Base-by-base conservation (phyloP, 2,113 vertebrate species). In the Tetraodon nigroviridis region DNA sequence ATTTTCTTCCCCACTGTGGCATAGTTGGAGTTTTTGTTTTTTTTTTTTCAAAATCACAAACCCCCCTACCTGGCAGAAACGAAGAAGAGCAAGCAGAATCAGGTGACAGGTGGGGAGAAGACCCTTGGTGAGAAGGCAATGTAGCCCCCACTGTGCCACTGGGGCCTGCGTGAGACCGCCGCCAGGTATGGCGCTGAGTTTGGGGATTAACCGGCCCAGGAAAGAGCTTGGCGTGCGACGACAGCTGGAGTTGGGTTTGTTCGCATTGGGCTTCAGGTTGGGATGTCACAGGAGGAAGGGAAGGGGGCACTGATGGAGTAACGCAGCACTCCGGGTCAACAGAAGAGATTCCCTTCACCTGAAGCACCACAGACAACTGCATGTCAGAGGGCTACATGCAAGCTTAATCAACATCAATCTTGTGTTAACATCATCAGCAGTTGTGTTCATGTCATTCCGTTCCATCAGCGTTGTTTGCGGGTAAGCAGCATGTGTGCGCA, bases 301-400 rank as follows among this genome's bases (percentile, higher is more conserved):
- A 44, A 3, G 81, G 56, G 24, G 82, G 67, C 18, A 87, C 50
- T 1, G 52, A 77, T 61, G 80, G 72, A 51, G 54, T 55, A n/a
- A 19, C 69, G 52, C 69, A 80, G 51, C 15, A 11, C 10, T 71
- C 69, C 2, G 73, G 76, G 55, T 60, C 68, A 55, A 79, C 62
- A 54, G 85, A 79, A 5, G 93, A 90, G 55, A 92, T 84, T 79
- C 88, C 92, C 79, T 87, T 90, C 50, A 97, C 80, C 95, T 99
- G 64, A 72, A 68, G 72, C 41, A 71, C 17, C 58, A 61, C 27
- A 51, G 55, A 71, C 40, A 54, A 22, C 0, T 49, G 17, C 53
- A 54, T 63, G 54, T 59, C 52, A 40, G 11, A 58, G 53, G 47
- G 61, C 53, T 51, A 47, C 54, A 55, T 59, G 54, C 79, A 65